A percentile compares a stretch with the other conserved stretches of the same genome.
These are phyloP conservation scores for Lasioglossum figueresi DNA, from an alignment of 2,888 invertebrate species.

Conservation along the genomic window DNA sequence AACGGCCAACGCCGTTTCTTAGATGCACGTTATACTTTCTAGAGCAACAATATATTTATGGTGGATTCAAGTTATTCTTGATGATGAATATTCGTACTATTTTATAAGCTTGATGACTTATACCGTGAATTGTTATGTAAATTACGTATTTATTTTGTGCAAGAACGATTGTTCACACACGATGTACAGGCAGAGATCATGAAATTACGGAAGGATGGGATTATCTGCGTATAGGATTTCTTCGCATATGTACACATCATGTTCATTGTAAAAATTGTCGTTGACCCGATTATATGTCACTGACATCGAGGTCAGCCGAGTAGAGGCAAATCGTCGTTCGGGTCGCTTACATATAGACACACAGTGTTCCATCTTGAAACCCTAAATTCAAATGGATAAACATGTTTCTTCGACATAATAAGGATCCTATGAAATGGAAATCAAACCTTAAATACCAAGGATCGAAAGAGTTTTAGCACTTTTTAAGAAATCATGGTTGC, in stretches of 20 bases:
- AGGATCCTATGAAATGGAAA: not conserved
- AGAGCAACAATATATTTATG: conserved; percentile 33
- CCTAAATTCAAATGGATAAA: not conserved
- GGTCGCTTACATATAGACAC: conserved; percentile 3
- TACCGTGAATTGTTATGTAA: conserved; percentile 16
- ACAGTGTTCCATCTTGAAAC: not conserved
- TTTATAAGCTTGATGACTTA: conserved; percentile 39
- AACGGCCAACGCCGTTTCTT: not conserved
- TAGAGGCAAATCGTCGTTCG: conserved; percentile 35
- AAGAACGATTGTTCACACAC: conserved; percentile 6
- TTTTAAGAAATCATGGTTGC: not conserved
- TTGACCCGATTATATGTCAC: conserved; percentile 63
- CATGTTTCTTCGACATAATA: not conserved
- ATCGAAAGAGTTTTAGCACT: not conserved
- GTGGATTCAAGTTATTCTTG: conserved; percentile 6
- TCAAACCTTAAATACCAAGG: not conserved
- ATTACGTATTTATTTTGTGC: conserved; percentile 41
- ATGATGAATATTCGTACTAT: conserved; percentile 28
- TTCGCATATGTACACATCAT: conserved; percentile 45
- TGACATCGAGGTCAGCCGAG: conserved; percentile 51
- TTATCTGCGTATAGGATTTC: conserved; percentile 38
- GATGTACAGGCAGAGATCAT: conserved; percentile 28
- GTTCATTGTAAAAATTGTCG: conserved; percentile 64
- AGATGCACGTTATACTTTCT: conserved; percentile 18
- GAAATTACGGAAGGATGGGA: conserved; percentile 37